Evolutionary conservation across 2,888 invertebrate genomes (phyloP).

Genomic region (Eilema griseolum): DNA sequence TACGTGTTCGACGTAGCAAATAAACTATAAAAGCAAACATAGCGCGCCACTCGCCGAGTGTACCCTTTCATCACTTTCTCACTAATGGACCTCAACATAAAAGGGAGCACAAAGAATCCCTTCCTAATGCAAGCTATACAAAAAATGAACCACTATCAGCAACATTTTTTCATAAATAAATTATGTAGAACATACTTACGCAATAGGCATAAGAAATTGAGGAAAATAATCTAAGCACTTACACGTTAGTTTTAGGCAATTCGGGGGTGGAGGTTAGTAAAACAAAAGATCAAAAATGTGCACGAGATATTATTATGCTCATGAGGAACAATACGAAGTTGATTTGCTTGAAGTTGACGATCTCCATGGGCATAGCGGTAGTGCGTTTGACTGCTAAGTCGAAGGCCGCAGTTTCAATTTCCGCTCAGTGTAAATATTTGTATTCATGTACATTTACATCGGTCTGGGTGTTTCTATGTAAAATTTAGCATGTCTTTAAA

Average conservation of each 20-base stretch:
- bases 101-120: constrained; percentile 50
- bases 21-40: constrained; percentile 42
- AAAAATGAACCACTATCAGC: constrained; percentile 7
- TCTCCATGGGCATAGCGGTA: no score
- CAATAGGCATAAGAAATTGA: background rate
- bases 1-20: constrained; percentile 30
- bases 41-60: constrained; percentile 31
- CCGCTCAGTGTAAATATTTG: no score
- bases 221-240: no score
- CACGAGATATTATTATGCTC: no score
- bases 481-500: no score
- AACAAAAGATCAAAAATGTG: background rate
- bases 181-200: background rate
- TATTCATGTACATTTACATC: no score
- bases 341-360: no score
- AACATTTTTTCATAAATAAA: constrained; percentile 1
- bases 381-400: no score
- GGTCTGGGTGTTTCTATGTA: no score
- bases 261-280: background rate
- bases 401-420: no score
- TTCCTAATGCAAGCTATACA: constrained; percentile 13
- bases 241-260: no score
- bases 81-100: constrained; percentile 61
- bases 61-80: constrained; percentile 52
- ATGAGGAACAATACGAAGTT: background rate